Evolutionary conservation across 1,140 invertebrate genomes (phyloP).

Genomic region (Trichonephila inaurata): DNA sequence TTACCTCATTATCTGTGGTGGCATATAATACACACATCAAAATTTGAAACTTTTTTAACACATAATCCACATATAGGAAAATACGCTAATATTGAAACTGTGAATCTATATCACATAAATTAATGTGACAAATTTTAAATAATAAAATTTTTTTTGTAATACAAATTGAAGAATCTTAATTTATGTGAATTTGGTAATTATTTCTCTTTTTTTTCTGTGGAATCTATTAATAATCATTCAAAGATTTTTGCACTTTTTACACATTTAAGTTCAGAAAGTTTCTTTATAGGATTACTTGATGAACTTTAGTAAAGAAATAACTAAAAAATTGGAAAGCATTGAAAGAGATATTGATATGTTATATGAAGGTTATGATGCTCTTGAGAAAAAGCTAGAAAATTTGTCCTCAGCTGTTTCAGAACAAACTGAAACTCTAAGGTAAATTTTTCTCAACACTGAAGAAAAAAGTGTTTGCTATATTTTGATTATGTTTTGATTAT

Average conservation of each 20-base stretch:
- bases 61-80: no score
- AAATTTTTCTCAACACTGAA: background rate
- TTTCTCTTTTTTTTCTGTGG: background rate
- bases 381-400: constrained; percentile 80
- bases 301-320: constrained; percentile 81
- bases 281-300: constrained; percentile 80
- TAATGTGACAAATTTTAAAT: background rate
- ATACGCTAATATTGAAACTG: no score
- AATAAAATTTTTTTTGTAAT: background rate
- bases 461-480: no score
- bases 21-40: no score
- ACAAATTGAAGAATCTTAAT: background rate
- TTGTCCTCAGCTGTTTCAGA: constrained; percentile 34
- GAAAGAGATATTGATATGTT: constrained; percentile 80
- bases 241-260: background rate
- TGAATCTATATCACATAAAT: no score
- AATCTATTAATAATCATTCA: background rate
- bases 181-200: no score
- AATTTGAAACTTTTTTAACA: no score
- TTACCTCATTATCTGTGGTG: no score
- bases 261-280: background rate
- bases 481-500: no score
- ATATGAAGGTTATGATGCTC: constrained; percentile 77
- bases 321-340: constrained; percentile 80
- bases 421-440: constrained; percentile 58